phyloP scores from a whole-genome alignment of 2,888 invertebrate genomes.

The Agonopterix alstromeriana region DNA sequence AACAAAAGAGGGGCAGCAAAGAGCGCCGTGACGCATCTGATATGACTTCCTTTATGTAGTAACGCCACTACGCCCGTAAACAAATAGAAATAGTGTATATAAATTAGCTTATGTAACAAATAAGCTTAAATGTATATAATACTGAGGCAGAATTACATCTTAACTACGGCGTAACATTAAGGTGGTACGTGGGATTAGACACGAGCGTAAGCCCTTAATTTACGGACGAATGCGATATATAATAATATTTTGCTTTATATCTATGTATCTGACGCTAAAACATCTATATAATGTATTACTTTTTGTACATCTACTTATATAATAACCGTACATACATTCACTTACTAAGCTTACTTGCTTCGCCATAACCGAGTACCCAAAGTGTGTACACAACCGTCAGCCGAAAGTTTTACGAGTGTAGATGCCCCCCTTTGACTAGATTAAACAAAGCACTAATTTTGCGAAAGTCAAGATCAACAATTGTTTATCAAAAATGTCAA shows the following conservation, averaged over 20 bases:
- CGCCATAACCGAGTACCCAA: slow-evolving; percentile 57
- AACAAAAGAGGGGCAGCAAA: slow-evolving; percentile 35
- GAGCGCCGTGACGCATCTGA: slow-evolving; percentile 62
- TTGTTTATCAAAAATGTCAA: slow-evolving; percentile 22
- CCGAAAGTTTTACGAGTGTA: slow-evolving; percentile 16
- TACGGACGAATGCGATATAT: slow-evolving; percentile 77
- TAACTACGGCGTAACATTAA: slow-evolving; percentile 75
- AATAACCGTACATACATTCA: slow-evolving; percentile 74
- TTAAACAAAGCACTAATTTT: slow-evolving; percentile 22
- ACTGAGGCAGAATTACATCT: slow-evolving; percentile 77
- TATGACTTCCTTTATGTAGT: slow-evolving; percentile 68
- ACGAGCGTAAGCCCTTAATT: slow-evolving; percentile 76
- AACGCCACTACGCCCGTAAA: slow-evolving; percentile 70
- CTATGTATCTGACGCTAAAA: slow-evolving; percentile 77
- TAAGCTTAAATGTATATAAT: slow-evolving; percentile 77
- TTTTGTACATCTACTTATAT: slow-evolving; percentile 77
- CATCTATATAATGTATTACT: slow-evolving; percentile 77
- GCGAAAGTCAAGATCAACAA: slow-evolving; percentile 4
- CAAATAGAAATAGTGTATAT: slow-evolving; percentile 72
- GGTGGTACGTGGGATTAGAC: slow-evolving; percentile 74
- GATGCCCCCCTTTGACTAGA: slow-evolving; percentile 43
- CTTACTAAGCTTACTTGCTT: slow-evolving; percentile 64
- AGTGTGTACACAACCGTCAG: slow-evolving; percentile 45
- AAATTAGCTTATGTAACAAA: slow-evolving; percentile 75
- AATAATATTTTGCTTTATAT: slow-evolving; percentile 75